Evolutionary conservation across 1,140 invertebrate species (phyloP).

Genomic region (Drosophila lacteicornis): DNA sequence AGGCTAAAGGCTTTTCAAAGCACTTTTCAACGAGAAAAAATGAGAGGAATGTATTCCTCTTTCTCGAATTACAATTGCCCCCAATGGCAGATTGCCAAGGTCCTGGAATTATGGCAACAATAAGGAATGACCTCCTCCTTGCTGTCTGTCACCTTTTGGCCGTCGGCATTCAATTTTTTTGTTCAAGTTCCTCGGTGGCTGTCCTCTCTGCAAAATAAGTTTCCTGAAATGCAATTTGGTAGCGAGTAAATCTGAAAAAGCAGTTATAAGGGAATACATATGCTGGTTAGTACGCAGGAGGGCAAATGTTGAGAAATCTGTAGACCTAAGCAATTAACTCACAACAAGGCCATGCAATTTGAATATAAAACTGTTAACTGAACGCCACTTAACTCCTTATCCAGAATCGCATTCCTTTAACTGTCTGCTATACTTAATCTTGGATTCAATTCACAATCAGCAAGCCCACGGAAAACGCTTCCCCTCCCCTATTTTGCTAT

Average conservation of each 20-base stretch:
- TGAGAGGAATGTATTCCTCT: slow-evolving; percentile 11
- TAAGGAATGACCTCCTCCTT: slow-evolving; percentile 23
- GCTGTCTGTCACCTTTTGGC: slow-evolving; percentile 40
- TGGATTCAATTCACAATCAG: slow-evolving; percentile 3
- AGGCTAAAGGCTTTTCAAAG: slow-evolving; percentile 34
- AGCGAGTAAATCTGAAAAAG: slow-evolving; percentile 70
- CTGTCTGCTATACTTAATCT: slow-evolving; percentile 5
- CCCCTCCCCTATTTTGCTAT: slow-evolving; percentile 1
- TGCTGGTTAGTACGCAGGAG: slow-evolving; percentile 35
- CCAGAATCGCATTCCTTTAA: background rate
- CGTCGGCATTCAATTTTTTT: slow-evolving; percentile 45
- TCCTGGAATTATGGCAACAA: slow-evolving; percentile 66
- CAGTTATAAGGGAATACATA: slow-evolving; percentile 57
- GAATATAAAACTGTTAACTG: slow-evolving; percentile 33
- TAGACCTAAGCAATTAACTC: slow-evolving; percentile 50
- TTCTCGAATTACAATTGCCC: slow-evolving; percentile 52
- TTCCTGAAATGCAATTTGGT: slow-evolving; percentile 66
- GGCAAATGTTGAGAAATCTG: background rate
- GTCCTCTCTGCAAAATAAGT: slow-evolving; percentile 61
- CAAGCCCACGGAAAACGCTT: background rate
- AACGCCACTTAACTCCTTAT: slow-evolving; percentile 41
- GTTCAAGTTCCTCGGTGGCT: slow-evolving; percentile 12
- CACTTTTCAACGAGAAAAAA: background rate
- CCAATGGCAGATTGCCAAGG: slow-evolving; percentile 53
- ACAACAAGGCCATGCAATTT: slow-evolving; percentile 27